Percentiles rank a stretch among this genome's conserved stretches.
These are phyloP conservation scores for Hypsibius dujardini DNA, from an alignment of 1,140 invertebrate genomes.

Conservation along the genomic window DNA sequence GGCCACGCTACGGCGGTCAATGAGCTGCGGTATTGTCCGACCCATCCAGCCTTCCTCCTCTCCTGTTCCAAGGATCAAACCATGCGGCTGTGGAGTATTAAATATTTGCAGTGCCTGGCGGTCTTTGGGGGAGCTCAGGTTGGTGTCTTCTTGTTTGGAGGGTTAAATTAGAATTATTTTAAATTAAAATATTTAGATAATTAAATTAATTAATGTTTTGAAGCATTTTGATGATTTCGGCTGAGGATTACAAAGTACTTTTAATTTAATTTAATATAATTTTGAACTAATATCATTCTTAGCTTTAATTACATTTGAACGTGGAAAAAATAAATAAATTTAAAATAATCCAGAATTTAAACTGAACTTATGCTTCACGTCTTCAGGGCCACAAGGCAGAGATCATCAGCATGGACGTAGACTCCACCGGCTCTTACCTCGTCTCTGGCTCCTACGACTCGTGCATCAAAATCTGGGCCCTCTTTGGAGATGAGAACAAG, in stretches of 20 bases:
- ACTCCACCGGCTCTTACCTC: not conserved
- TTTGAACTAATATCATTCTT: too few relatives aligned
- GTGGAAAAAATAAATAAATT: too few relatives aligned
- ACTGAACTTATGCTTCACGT: too few relatives aligned
- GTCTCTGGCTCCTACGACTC: not conserved
- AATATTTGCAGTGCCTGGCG: not conserved
- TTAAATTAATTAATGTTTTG: too few relatives aligned
- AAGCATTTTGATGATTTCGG: too few relatives aligned
- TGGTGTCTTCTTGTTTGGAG: too few relatives aligned
- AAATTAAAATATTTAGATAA: too few relatives aligned
- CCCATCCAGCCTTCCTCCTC: not conserved
- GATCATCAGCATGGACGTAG: not conserved
- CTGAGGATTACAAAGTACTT: too few relatives aligned
- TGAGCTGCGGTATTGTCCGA: not conserved
- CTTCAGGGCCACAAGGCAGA: not conserved
- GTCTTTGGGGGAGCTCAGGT: constrained; percentile 1
- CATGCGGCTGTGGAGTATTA: constrained; percentile 15
- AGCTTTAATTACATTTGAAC: too few relatives aligned
- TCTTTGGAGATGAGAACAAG: not conserved
- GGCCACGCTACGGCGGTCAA: constrained; percentile 4
- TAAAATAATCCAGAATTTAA: too few relatives aligned
- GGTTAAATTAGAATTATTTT: too few relatives aligned
- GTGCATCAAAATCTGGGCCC: constrained; percentile 1
- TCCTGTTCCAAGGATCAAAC: constrained; percentile 9
- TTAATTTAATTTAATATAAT: too few relatives aligned